Conservation (phyloP, 2,113 vertebrate species). For the Anguilla rostrata region DNA sequence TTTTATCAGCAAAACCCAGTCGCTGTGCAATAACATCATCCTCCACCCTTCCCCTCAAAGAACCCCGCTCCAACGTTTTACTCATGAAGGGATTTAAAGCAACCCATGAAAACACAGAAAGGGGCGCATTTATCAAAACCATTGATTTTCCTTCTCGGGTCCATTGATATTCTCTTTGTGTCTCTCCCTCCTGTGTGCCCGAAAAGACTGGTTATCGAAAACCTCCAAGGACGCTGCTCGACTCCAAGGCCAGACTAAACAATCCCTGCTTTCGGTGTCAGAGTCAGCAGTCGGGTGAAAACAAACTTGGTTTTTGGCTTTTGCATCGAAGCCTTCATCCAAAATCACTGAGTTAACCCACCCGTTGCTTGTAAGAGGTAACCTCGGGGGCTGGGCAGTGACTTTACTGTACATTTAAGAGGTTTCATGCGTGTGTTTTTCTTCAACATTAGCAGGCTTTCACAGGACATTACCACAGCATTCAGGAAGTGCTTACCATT, state of each 20-base stretch:
- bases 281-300: neutral
- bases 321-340: neutral
- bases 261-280: neutral
- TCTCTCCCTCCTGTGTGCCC: neutral
- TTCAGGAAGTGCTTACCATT: too few relatives aligned
- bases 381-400: neutral
- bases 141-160: neutral
- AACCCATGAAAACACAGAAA: neutral
- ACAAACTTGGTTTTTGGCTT: neutral
- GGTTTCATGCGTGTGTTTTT: too few relatives aligned
- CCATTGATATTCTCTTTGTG: neutral
- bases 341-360: neutral
- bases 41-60: neutral
- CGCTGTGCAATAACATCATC: neutral
- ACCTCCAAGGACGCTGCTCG: neutral
- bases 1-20: neutral
- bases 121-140: neutral
- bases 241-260: neutral
- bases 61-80: neutral
- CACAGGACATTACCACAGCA: too few relatives aligned
- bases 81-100: neutral
- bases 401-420: too few relatives aligned
- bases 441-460: too few relatives aligned
- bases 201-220: neutral
- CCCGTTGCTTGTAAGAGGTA: neutral